A percentile compares a stretch with the other conserved stretches of the same genome.
Conservation (phyloP, 2,888 invertebrate genomes). For the Nomada hirtipes region DNA sequence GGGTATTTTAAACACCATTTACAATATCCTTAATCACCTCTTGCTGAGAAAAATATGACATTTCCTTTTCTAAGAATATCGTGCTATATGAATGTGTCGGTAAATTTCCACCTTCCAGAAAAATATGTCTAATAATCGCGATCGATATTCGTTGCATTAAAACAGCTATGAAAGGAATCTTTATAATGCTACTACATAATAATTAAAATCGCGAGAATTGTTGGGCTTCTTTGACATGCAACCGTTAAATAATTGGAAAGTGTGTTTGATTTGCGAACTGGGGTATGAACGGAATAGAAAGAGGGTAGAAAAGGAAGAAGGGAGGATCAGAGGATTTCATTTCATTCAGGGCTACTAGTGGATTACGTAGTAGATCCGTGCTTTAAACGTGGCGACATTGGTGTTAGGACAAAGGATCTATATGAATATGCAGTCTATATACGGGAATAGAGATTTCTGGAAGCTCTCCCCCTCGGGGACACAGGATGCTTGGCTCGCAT, state of each 20-base stretch:
- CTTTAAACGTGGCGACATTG: slow-evolving; percentile 22
- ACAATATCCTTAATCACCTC: too few species aligned
- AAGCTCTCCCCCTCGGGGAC: not conserved
- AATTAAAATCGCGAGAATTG: not conserved
- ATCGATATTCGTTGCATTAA: too few species aligned
- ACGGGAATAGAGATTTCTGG: slow-evolving; percentile 13
- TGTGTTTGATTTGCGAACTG: not conserved
- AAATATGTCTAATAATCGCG: too few species aligned
- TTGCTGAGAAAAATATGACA: too few species aligned
- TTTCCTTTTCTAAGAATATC: too few species aligned
- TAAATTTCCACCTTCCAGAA: too few species aligned
- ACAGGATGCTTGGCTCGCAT: not conserved
- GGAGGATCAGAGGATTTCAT: slow-evolving; percentile 8
- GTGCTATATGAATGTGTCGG: too few species aligned
- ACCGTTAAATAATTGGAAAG: not conserved
- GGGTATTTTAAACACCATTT: too few species aligned
- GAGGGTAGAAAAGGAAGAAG: not conserved
- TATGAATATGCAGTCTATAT: slow-evolving; percentile 24
- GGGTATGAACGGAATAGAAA: not conserved
- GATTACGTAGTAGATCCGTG: slow-evolving; percentile 25
- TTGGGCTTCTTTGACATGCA: too few species aligned
- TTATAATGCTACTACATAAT: not conserved
- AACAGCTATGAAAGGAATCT: too few species aligned
- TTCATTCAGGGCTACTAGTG: slow-evolving; percentile 19
- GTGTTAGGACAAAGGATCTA: slow-evolving; percentile 31